These are phyloP conservation scores for Cataglyphis livida DNA, from an alignment of 2,888 invertebrate species.

Conservation along the genomic window DNA sequence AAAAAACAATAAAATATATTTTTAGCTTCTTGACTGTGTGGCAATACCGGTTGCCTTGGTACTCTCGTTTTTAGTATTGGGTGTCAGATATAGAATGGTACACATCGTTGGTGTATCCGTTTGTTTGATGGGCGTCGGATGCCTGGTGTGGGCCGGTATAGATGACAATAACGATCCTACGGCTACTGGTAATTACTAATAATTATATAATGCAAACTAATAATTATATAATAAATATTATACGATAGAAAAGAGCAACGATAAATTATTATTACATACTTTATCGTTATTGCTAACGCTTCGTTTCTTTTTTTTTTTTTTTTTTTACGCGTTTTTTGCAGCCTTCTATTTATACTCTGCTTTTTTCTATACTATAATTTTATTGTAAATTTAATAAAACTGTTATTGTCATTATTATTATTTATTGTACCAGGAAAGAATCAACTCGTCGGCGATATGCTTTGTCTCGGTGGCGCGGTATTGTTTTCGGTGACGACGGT, in stretches of 20 bases:
- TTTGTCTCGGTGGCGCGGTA: slow-evolving; percentile 92
- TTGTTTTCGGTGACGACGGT: slow-evolving; percentile 93
- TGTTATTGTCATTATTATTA: neutral
- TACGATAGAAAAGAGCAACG: neutral
- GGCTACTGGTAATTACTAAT: slow-evolving; percentile 75
- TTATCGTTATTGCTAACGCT: neutral
- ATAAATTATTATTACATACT: neutral
- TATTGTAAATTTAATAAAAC: neutral
- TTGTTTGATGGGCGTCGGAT: slow-evolving; percentile 93
- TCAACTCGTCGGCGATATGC: slow-evolving; percentile 93
- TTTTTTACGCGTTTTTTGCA: no score
- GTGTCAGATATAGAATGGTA: slow-evolving; percentile 91
- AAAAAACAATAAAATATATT: slow-evolving; percentile 71
- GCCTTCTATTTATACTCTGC: neutral
- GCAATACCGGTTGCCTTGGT: slow-evolving; percentile 93
- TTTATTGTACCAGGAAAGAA: slow-evolving; percentile 88
- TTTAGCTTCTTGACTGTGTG: slow-evolving; percentile 94
- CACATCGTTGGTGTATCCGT: slow-evolving; percentile 93
- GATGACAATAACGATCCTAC: slow-evolving; percentile 88
- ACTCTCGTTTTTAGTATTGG: slow-evolving; percentile 92
- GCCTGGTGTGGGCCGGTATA: slow-evolving; percentile 94
- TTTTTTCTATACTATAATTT: neutral
- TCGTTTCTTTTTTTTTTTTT: no score
- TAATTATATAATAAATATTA: neutral
- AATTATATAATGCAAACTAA: neutral